Percentiles rank a stretch among this genome's conserved stretches.
phyloP scores from a whole-genome alignment of 2,888 invertebrate genomes.

The Melinaea marsaeus region DNA sequence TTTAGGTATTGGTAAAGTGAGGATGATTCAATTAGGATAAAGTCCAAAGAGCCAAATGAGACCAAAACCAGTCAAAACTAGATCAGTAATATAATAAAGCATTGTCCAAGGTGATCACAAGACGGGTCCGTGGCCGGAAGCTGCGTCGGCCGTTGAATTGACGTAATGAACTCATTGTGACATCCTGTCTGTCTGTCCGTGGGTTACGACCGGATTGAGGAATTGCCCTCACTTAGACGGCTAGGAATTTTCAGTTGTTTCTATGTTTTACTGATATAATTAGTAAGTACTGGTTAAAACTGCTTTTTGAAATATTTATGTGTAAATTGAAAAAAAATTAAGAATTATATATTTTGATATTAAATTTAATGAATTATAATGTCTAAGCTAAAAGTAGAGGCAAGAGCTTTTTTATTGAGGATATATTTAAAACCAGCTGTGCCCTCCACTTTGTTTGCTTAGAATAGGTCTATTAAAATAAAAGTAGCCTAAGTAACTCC shows the following conservation, averaged over 20 bases:
- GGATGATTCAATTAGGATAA: not conserved
- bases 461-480: too few relatives aligned
- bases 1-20: not conserved
- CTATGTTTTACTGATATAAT: too few relatives aligned
- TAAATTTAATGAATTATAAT: too few relatives aligned
- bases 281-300: too few relatives aligned
- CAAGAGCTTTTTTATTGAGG: too few relatives aligned
- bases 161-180: conserved; percentile 42
- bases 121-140: conserved; percentile 31
- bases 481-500: too few relatives aligned
- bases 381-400: too few relatives aligned
- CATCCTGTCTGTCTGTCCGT: conserved; percentile 32
- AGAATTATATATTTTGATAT: too few relatives aligned
- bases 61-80: not conserved
- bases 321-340: too few relatives aligned
- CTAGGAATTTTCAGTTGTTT: not conserved
- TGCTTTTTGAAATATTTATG: too few relatives aligned
- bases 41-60: not conserved
- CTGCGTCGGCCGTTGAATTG: conserved; percentile 35
- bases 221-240: not conserved
- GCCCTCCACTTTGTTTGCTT: too few relatives aligned
- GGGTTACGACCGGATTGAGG: conserved; percentile 28
- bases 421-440: too few relatives aligned
- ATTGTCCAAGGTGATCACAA: conserved; percentile 34
- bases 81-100: conserved; percentile 1